These are phyloP conservation scores for Hiodon alosoides DNA, from an alignment of 2,113 vertebrate species.

Conservation along the genomic window DNA sequence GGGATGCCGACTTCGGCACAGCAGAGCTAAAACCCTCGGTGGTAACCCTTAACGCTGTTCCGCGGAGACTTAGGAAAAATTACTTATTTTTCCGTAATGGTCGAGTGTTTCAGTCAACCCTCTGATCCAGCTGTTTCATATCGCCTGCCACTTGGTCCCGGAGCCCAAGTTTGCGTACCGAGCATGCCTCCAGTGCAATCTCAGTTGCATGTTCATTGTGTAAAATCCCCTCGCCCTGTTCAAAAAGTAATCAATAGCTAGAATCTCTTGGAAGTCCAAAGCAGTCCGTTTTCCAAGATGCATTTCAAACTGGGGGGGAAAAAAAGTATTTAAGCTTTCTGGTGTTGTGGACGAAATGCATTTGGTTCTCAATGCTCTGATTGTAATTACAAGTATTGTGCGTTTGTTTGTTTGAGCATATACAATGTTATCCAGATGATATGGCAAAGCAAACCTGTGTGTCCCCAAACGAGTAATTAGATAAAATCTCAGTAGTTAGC, in stretches of 20 bases:
- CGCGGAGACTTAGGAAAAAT: too few species aligned
- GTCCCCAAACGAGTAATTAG: neutral
- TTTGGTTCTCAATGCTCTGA: neutral
- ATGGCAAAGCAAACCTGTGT: conserved; percentile 10
- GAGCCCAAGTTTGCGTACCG: neutral
- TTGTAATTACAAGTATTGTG: neutral
- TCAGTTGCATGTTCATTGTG: neutral
- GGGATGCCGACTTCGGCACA: too few species aligned
- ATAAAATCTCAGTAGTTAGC: neutral
- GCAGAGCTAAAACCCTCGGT: too few species aligned
- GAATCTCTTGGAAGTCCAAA: neutral
- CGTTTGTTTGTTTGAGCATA: neutral
- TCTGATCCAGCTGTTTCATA: neutral
- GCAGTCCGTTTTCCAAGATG: neutral
- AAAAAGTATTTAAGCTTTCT: neutral
- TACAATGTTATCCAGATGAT: neutral
- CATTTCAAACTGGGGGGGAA: neutral
- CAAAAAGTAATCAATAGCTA: neutral
- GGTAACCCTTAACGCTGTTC: too few species aligned
- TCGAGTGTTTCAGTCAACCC: too few species aligned
- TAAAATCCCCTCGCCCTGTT: neutral
- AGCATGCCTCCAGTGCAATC: neutral
- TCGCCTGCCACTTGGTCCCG: neutral
- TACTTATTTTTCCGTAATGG: too few species aligned
- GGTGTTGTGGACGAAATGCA: neutral